Conservation (phyloP, 2,888 invertebrate genomes). For the Papilio elwesi region DNA sequence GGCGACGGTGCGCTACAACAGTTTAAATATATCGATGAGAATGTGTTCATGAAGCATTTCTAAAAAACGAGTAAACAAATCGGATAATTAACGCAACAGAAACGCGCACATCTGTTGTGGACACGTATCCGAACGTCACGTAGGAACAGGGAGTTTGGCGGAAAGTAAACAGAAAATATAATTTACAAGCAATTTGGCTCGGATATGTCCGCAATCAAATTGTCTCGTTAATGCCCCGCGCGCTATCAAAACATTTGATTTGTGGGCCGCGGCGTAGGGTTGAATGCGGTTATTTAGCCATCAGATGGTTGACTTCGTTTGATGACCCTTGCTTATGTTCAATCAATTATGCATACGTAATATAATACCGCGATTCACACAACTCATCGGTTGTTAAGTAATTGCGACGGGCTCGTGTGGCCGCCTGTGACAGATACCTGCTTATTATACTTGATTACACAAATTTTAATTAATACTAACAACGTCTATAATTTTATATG, state of each 20-base stretch:
- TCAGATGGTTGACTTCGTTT: constrained; percentile 70
- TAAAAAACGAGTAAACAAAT: constrained; percentile 68
- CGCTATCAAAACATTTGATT: constrained; percentile 85
- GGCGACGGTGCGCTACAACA: constrained; percentile 32
- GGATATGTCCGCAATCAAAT: constrained; percentile 85
- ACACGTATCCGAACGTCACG: constrained; percentile 65
- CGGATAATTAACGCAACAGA: constrained; percentile 73
- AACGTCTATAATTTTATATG: not conserved
- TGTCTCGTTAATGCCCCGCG: constrained; percentile 83
- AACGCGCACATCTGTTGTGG: constrained; percentile 71
- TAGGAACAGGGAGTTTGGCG: constrained; percentile 78
- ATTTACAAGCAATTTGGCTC: constrained; percentile 84
- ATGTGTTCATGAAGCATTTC: constrained; percentile 58
- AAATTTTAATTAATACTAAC: not conserved
- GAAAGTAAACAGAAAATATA: constrained; percentile 85
- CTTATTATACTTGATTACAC: constrained; percentile 12
- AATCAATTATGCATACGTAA: constrained; percentile 55
- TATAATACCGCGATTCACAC: constrained; percentile 39
- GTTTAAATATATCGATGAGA: constrained; percentile 47
- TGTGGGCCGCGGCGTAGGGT: constrained; percentile 73
- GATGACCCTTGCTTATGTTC: constrained; percentile 75
- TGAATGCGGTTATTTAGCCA: constrained; percentile 74
- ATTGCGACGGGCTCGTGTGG: constrained; percentile 16
- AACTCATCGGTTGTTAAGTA: constrained; percentile 37
- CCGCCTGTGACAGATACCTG: constrained; percentile 1